phyloP scores from a whole-genome alignment of 1,140 invertebrate species.

The Semibalanus balanoides region DNA sequence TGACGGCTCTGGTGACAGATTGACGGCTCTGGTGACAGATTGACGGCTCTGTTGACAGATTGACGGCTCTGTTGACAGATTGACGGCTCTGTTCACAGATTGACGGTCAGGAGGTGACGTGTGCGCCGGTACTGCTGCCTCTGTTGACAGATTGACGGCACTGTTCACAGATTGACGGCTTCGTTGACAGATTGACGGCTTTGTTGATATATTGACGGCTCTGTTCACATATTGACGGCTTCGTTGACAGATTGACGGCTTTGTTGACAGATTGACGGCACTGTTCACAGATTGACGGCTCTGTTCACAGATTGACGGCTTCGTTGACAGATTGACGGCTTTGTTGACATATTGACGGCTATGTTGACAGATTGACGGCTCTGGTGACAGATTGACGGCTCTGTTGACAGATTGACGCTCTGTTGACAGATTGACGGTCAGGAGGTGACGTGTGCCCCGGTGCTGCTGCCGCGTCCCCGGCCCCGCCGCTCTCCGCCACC shows the following conservation, averaged over 20 bases:
- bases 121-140: neutral
- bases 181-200: too few species aligned
- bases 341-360: too few species aligned
- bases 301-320: neutral
- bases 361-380: too few species aligned
- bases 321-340: neutral
- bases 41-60: too few species aligned
- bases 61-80: too few species aligned
- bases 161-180: neutral
- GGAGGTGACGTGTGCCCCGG: slow-evolving; percentile 83
- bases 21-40: too few species aligned
- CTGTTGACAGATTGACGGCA: too few species aligned
- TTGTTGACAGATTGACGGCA: too few species aligned
- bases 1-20: too few species aligned
- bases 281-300: too few species aligned
- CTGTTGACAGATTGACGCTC: neutral
- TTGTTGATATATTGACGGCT: too few species aligned
- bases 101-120: slow-evolving; percentile 18
- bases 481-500: slow-evolving; percentile 35
- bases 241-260: neutral
- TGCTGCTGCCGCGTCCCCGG: slow-evolving; percentile 58
- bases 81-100: slow-evolving; percentile 7
- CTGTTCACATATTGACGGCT: neutral
- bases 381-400: neutral
- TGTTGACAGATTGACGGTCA: slow-evolving; percentile 62